Base-by-base conservation (phyloP, 1,140 invertebrate species). In the Leptinotarsa lineolata region DNA sequence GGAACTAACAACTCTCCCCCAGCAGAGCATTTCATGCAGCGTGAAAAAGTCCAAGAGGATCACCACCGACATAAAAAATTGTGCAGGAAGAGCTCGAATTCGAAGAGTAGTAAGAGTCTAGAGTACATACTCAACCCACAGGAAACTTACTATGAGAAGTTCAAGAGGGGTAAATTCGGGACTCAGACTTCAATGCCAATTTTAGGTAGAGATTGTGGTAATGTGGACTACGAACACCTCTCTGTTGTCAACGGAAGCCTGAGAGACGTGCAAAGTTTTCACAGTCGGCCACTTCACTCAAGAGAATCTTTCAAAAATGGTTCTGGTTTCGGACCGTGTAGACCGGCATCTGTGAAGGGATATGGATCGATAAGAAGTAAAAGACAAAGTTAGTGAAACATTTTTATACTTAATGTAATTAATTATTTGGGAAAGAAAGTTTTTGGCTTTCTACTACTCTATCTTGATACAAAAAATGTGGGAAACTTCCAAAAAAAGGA, bases 221-320 rank as follows among this genome's bases (percentile, higher is more conserved):
- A 44, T 59, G 81, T 92, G 15, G 91, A 93, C 84, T 93, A 92
- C 80, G 92, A 93, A 74, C 84, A 91, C 66, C 90, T 93, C 73
- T 85, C 87, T 76, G 79, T 86, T 54, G 84, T 81, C 81, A 86
- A 79, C 81, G 87, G 46, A 3, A 63, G 54, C 22, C 4, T 67
- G 21, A 21, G 45, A 8, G 46, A 72, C 5, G 5, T 81, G 68
- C 87, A 68, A 39, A 46, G 45, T 39, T 44, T 68, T 16, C 45
- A 78, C 30, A 85, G 22, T 20, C 45, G 72, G 11, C n/a, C 44
- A 16, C 21, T 48, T 24, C 72, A 48, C 63, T 60, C 70, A 15
- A 70, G 21, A 44, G 30, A 24, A 15, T 73, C 24, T 21, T 60
- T 24, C 68, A 68, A 75, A 45, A 20, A 24, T 46, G 30, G 72